These are phyloP conservation scores for Echinops telfairi DNA, from an alignment of 2,113 vertebrate genomes.

Conservation along the genomic window DNA sequence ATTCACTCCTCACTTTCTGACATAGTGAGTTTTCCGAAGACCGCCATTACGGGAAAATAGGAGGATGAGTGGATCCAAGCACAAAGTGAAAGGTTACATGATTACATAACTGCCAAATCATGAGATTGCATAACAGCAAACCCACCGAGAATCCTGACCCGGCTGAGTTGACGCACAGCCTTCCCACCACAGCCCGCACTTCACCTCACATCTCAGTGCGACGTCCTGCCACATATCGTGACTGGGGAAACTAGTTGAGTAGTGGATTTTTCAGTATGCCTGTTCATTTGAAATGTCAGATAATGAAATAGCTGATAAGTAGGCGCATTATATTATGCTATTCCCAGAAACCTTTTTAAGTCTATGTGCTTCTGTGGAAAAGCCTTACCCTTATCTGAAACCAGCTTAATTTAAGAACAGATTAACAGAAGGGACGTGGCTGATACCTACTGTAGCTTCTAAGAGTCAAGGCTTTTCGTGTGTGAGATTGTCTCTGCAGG, in stretches of 20 bases:
- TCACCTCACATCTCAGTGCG: neutral
- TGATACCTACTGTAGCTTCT: neutral
- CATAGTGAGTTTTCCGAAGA: neutral
- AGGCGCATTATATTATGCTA: neutral
- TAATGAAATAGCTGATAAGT: neutral
- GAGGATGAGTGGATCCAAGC: neutral
- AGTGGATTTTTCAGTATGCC: neutral
- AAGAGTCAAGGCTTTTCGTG: neutral
- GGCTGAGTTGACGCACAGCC: neutral
- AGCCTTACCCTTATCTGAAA: neutral
- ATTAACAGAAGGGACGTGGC: neutral
- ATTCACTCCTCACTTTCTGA: neutral
- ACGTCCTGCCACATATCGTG: neutral
- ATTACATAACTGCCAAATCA: neutral
- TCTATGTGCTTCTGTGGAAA: neutral
- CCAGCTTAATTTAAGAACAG: neutral
- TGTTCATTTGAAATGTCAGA: neutral
- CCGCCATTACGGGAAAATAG: neutral
- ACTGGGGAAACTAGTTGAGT: neutral
- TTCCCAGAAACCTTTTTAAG: neutral
- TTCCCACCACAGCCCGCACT: neutral
- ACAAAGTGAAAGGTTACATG: neutral
- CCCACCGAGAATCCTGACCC: neutral
- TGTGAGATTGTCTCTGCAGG: neutral
- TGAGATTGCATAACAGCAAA: neutral